These are phyloP conservation scores for Palythoa grandiflora DNA, from an alignment of 92 coral and sea anemone genomes.

Conservation along the genomic window DNA sequence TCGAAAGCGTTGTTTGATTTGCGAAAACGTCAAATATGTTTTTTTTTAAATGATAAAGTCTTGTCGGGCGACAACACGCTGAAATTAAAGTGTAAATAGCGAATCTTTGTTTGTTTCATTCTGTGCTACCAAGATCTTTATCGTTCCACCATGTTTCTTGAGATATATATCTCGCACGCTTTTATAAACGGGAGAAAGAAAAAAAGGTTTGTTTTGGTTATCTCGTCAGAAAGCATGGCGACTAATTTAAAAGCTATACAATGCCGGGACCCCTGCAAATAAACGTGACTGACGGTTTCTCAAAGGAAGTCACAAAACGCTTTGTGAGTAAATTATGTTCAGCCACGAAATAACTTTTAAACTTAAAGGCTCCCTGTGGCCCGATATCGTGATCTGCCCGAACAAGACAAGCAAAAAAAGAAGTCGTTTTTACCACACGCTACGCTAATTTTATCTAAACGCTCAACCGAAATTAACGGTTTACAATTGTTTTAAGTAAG, in stretches of 20 bases:
- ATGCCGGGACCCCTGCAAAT: slow-evolving; percentile 19
- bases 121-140: not conserved
- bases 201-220: not conserved
- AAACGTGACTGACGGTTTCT: not conserved
- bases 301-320: not conserved
- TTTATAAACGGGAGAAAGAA: not conserved
- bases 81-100: not conserved
- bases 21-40: not conserved
- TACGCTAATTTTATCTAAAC: not conserved
- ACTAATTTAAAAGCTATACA: not conserved
- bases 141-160: not conserved
- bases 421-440: slow-evolving; percentile 8
- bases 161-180: not conserved
- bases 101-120: not conserved
- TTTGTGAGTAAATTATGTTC: slow-evolving; percentile 11
- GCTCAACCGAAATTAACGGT: not conserved
- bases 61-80: not conserved
- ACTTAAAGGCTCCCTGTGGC: slow-evolving; percentile 6
- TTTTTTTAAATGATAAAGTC: not conserved
- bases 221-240: not conserved
- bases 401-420: not conserved
- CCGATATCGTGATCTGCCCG: not conserved
- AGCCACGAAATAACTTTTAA: not conserved
- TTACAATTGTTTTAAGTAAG: not conserved
- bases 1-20: not conserved